A percentile compares a stretch with the other conserved stretches of the same genome.
These are phyloP conservation scores for Brachynemurus nebulosus DNA, from an alignment of 2,888 invertebrate species.

Conservation along the genomic window DNA sequence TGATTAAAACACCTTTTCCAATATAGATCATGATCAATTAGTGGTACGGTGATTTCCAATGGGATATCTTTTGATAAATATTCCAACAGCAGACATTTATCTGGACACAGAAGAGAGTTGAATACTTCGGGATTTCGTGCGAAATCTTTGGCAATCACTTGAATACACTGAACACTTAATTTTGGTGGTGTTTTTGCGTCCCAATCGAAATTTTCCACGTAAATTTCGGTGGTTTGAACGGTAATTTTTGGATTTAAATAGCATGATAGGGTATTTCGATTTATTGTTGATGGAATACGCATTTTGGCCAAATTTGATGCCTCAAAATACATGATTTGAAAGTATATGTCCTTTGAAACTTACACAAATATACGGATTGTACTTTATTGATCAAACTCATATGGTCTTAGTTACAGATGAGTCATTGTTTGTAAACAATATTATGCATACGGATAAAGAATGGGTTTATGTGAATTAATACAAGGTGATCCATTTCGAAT, in stretches of 20 bases:
- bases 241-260: conserved; percentile 16
- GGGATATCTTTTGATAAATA: conserved; percentile 24
- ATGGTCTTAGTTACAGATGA: too few species aligned
- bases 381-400: too few species aligned
- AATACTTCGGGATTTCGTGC: conserved; percentile 17
- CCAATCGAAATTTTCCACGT: conserved; percentile 21
- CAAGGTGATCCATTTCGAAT: too few species aligned
- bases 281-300: conserved; percentile 22
- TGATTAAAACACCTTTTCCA: conserved; percentile 26
- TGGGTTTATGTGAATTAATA: too few species aligned
- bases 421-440: too few species aligned
- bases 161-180: conserved; percentile 22
- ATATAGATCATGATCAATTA: conserved; percentile 25
- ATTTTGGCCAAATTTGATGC: too few species aligned
- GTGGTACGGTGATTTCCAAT: conserved; percentile 22
- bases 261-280: conserved; percentile 21
- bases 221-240: conserved; percentile 12
- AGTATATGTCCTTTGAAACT: too few species aligned
- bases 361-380: too few species aligned
- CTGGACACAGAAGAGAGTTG: conserved; percentile 21
- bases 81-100: conserved; percentile 23
- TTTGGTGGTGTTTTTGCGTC: conserved; percentile 19
- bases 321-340: too few species aligned
- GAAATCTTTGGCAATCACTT: conserved; percentile 23
- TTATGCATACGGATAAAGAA: too few species aligned